A percentile compares a stretch with the other conserved stretches of the same genome.
Evolutionary conservation across 2,113 vertebrate species (phyloP).

Genomic region (Cyprinus carpio): DNA sequence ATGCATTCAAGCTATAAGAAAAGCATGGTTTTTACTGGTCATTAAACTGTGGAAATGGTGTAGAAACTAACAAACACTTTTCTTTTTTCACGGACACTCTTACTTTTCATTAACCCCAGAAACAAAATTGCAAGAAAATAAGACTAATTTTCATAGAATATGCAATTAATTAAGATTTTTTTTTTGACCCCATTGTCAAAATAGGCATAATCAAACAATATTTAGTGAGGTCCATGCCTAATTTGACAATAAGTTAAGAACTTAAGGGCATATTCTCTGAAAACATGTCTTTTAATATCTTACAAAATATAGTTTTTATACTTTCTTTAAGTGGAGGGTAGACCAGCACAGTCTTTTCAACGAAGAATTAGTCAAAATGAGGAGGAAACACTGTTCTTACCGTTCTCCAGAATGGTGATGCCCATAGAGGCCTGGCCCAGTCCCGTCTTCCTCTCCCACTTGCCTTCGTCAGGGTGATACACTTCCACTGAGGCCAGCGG

Average conservation of each 20-base stretch:
- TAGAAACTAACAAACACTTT: not conserved
- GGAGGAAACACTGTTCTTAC: constrained; percentile 72
- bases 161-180: not conserved
- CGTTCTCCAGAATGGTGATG: constrained; percentile 88
- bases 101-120: not conserved
- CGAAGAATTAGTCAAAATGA: not conserved
- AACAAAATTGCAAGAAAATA: not conserved
- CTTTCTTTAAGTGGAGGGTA: not conserved
- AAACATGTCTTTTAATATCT: not conserved
- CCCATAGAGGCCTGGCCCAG: constrained; percentile 95
- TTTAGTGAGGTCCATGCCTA: not conserved
- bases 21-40: no score
- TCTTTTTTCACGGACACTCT: not conserved
- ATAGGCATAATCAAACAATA: not conserved
- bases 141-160: not conserved
- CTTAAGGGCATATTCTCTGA: not conserved
- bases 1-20: no score
- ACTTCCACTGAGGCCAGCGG: constrained; percentile 90
- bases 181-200: not conserved
- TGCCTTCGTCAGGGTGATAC: constrained; percentile 90
- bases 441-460: constrained; percentile 88
- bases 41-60: no score
- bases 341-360: not conserved
- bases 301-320: not conserved
- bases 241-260: not conserved